Base-by-base conservation (phyloP, 1,140 invertebrate species). In the Globodera rostochiensis region DNA sequence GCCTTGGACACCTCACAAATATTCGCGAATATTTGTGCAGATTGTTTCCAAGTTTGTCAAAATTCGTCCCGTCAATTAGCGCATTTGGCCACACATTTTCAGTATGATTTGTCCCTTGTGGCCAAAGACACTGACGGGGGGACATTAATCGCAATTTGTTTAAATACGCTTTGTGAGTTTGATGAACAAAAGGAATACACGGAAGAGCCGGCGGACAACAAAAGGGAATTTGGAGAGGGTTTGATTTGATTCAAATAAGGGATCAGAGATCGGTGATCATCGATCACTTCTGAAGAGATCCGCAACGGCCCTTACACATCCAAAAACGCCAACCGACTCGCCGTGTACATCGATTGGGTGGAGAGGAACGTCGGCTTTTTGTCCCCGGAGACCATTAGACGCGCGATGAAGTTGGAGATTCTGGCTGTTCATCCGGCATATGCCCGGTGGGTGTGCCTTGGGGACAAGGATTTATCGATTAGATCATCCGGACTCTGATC, bases 371-470 rank as follows among this genome's bases (percentile, higher is more conserved):
- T 21, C 49, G 66, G 11, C 25, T 49, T 78, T 53, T 19, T 78
- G 49, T 19, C 53, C 15, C 53, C 47, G n/a, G 57, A 46, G 11
- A 50, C 25, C 25, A 11, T 36, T 47, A 1, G 36, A 45, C 25
- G 74, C 6, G 49, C 66, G 70, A 50, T 78, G 49, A 78, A 78
- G 46, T 36, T 78, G 70, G 77, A 78, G 15, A 78, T 78, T 69
- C n/a, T 78, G 49, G 46, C 64, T 45, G 77, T 78, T 1, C 77
- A 78, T 66, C 77, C 77, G n/a, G 5, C 36, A 21, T 70, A 45
- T 69, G 6, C 36, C 4, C 21, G 77, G 77, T 64, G 69, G 8
- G 69, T 71, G 25, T 13, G 46, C n/a, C 67, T 66, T 66, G 2
- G 13, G 60, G 13, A 21, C 60, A 66, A 66, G 21, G 21, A 13